phyloP scores from a whole-genome alignment of 2,113 vertebrate genomes.

The Tricholaema leucomelas region DNA sequence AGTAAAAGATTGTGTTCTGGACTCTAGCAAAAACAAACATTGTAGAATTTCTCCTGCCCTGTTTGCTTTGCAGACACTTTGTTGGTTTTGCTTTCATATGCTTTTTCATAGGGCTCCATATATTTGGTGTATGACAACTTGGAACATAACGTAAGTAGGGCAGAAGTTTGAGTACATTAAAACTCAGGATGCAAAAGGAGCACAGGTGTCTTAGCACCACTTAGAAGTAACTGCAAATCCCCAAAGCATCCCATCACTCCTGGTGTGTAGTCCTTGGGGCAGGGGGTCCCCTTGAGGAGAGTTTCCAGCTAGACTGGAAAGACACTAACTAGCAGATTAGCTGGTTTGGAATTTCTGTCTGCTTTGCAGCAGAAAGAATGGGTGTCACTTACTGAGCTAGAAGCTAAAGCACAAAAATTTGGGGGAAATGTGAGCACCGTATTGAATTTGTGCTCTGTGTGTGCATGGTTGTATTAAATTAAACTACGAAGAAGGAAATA shows the following conservation, averaged over 20 bases:
- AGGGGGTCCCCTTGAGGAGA: not conserved
- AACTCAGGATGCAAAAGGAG: not conserved
- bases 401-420: not conserved
- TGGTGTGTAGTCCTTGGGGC: not conserved
- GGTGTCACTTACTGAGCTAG: not conserved
- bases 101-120: not conserved
- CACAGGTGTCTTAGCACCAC: not conserved
- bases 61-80: not conserved
- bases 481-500: not conserved
- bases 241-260: not conserved
- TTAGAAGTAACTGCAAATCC: not conserved
- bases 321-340: not conserved
- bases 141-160: not conserved
- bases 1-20: not conserved
- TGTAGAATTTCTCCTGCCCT: not conserved
- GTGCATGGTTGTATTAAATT: not conserved
- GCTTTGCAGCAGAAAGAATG: not conserved
- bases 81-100: not conserved
- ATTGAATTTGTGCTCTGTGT: not conserved
- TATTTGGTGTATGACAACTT: not conserved
- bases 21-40: constrained; percentile 6
- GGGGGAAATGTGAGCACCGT: not conserved
- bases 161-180: not conserved
- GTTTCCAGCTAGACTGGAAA: not conserved
- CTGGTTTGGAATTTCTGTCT: not conserved